phyloP scores from a whole-genome alignment of 2,888 invertebrate species.

The Cartodere bifasciata region DNA sequence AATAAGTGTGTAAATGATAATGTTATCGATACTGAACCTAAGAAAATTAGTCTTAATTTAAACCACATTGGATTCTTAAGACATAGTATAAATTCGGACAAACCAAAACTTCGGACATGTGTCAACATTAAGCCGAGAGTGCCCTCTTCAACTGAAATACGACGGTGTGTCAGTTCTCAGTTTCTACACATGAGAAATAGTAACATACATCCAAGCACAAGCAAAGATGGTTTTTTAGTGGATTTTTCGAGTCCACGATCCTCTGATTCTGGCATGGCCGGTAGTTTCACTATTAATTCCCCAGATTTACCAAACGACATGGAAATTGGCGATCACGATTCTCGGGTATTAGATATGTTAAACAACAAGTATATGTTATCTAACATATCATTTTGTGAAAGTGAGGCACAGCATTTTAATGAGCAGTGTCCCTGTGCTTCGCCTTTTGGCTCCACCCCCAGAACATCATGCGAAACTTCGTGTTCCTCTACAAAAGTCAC shows the following conservation, averaged over 20 bases:
- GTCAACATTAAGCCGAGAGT: conserved; percentile 26
- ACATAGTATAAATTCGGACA: conserved; percentile 50
- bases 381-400: conserved; percentile 41
- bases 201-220: conserved; percentile 16
- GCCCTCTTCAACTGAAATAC: conserved; percentile 8
- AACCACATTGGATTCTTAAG: conserved; percentile 32
- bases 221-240: conserved; percentile 25
- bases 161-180: conserved; percentile 40
- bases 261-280: conserved; percentile 77
- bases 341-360: too few relatives aligned
- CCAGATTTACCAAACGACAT: conserved; percentile 43
- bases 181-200: conserved; percentile 25
- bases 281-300: conserved; percentile 63
- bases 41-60: conserved; percentile 20
- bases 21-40: conserved; percentile 16
- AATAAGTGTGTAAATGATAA: conserved; percentile 11
- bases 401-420: conserved; percentile 45
- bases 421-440: conserved; percentile 60
- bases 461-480: conserved; percentile 49
- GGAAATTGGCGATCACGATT: conserved; percentile 23
- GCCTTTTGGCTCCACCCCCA: conserved; percentile 59
- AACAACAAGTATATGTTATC: conserved; percentile 22
- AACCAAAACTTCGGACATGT: conserved; percentile 35
- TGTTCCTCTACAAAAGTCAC: conserved; percentile 43
- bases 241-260: conserved; percentile 54